Percentiles rank a stretch among this genome's conserved stretches.
Evolutionary conservation across 1,140 invertebrate genomes (phyloP).

Genomic region (Muscidifurax raptorellus): DNA sequence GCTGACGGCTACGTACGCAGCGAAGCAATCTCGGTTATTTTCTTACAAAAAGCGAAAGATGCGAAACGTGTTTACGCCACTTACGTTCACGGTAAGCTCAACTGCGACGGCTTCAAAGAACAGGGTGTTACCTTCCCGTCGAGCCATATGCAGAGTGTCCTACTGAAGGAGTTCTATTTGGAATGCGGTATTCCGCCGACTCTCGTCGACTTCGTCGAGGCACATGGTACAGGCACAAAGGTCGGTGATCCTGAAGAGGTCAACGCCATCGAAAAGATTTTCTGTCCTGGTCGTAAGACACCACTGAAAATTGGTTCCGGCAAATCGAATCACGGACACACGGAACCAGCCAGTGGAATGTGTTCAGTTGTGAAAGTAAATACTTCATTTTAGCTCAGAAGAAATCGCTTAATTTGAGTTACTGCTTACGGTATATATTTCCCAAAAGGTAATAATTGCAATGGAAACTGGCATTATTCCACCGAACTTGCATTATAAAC

Average conservation of each 20-base stretch:
- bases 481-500: constrained; percentile 83
- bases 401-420: background rate
- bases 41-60: constrained; percentile 86
- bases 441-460: constrained; percentile 77
- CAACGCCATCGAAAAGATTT: constrained; percentile 86
- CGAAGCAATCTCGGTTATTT: constrained; percentile 84
- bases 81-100: constrained; percentile 81
- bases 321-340: constrained; percentile 94
- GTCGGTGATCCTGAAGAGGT: constrained; percentile 91
- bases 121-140: constrained; percentile 94
- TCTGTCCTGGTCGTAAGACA: constrained; percentile 80
- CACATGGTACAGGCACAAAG: constrained; percentile 89
- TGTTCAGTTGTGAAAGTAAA: constrained; percentile 87
- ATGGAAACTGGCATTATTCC: constrained; percentile 82
- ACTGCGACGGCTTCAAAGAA: constrained; percentile 87
- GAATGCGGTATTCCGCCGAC: constrained; percentile 85
- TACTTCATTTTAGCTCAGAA: background rate
- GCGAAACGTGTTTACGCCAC: constrained; percentile 85
- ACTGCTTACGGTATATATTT: constrained; percentile 42
- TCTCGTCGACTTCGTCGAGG: constrained; percentile 87
- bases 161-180: constrained; percentile 88
- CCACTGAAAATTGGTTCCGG: constrained; percentile 90
- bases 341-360: constrained; percentile 90
- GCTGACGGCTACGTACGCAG: constrained; percentile 83
- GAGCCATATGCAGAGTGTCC: constrained; percentile 84